phyloP scores from a whole-genome alignment of 2,888 invertebrate genomes.

The Apodemia hepburni region DNA sequence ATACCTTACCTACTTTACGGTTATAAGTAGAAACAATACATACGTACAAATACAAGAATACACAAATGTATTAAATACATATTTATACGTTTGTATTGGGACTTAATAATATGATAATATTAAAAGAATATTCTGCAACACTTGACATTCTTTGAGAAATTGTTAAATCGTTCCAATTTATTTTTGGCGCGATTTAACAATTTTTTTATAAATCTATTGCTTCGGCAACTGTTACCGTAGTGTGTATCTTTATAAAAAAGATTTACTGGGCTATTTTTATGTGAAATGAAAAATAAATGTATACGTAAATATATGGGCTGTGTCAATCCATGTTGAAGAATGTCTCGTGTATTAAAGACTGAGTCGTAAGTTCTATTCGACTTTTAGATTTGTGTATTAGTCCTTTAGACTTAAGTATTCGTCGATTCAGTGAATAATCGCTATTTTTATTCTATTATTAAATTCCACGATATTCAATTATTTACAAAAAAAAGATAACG shows the following conservation, averaged over 20 bases:
- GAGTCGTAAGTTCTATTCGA: conserved; percentile 20
- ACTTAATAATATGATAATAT: conserved; percentile 75
- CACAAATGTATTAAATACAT: conserved; percentile 25
- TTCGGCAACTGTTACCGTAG: conserved; percentile 61
- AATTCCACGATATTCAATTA: conserved; percentile 46
- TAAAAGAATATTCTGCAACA: conserved; percentile 79
- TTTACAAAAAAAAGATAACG: conserved; percentile 60
- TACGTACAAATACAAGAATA: conserved; percentile 41
- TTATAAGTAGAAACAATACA: conserved; percentile 57
- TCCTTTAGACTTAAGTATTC: conserved; percentile 27
- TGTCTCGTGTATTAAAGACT: conserved; percentile 52
- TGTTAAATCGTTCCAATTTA: conserved; percentile 42
- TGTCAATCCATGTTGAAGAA: conserved; percentile 60
- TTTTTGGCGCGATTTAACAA: conserved; percentile 42
- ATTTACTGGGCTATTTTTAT: conserved; percentile 65
- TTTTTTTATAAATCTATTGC: conserved; percentile 62
- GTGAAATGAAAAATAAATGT: conserved; percentile 50
- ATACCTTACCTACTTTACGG: conserved; percentile 75
- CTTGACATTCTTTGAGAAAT: conserved; percentile 69
- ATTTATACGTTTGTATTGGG: conserved; percentile 46
- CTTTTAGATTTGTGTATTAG: conserved; percentile 6
- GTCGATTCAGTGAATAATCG: conserved; percentile 67
- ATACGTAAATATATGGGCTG: conserved; percentile 56
- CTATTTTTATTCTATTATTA: conserved; percentile 54
- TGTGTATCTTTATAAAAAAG: conserved; percentile 54